Conservation (phyloP, 2,888 invertebrate genomes). For the Heliothis peltigera region DNA sequence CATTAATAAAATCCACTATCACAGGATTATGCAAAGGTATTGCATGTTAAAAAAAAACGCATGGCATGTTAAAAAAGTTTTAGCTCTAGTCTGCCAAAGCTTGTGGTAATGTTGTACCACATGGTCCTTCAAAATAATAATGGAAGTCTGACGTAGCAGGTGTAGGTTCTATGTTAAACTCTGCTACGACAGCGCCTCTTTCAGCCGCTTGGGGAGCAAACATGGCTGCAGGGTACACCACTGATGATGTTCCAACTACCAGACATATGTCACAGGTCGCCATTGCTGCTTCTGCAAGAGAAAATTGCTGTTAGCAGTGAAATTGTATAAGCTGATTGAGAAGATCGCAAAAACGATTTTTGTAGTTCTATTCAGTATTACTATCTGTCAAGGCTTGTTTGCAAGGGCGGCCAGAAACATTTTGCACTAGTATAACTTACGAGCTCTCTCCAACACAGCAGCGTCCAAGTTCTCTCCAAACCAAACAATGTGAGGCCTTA, state of each 20-base stretch:
- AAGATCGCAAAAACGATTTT: too few relatives aligned
- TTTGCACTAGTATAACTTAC: constrained; percentile 76
- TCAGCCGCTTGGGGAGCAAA: constrained; percentile 94
- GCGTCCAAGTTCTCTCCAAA: constrained; percentile 94
- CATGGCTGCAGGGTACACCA: constrained; percentile 96
- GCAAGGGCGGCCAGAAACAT: too few relatives aligned
- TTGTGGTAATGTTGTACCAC: constrained; percentile 80
- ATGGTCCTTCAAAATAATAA: constrained; percentile 86
- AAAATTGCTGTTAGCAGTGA: too few relatives aligned
- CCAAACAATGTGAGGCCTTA: constrained; percentile 96
- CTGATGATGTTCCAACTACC: constrained; percentile 96
- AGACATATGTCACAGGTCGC: constrained; percentile 93
- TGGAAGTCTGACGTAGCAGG: constrained; percentile 82
- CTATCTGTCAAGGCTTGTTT: too few relatives aligned
- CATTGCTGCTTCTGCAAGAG: constrained; percentile 89
- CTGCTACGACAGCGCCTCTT: constrained; percentile 89
- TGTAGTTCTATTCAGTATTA: too few relatives aligned
- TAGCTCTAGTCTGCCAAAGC: constrained; percentile 73
- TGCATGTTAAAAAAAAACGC: too few relatives aligned
- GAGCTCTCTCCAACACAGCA: constrained; percentile 90
- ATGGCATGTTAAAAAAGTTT: not conserved
- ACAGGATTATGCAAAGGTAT: not conserved
- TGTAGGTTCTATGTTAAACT: constrained; percentile 87
- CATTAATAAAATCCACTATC: constrained; percentile 14
- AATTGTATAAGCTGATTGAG: too few relatives aligned